A percentile compares a stretch with the other conserved stretches of the same genome.
These are phyloP conservation scores for Campopleginae sp. DNA, from an alignment of 2,888 invertebrate genomes.

Conservation along the genomic window DNA sequence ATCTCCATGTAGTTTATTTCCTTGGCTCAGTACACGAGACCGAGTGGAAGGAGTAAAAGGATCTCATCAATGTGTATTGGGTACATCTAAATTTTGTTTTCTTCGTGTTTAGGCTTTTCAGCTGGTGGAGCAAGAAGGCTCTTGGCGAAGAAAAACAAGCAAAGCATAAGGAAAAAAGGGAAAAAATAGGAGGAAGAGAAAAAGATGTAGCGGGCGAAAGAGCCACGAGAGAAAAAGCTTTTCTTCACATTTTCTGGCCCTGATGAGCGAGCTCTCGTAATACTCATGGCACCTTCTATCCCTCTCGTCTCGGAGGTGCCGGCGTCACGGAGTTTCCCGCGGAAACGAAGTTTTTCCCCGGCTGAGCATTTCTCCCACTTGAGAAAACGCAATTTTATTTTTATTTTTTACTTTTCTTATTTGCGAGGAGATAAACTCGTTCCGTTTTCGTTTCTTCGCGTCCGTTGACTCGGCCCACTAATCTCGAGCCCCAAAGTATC, in stretches of 20 bases:
- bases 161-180: conserved; percentile 22
- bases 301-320: conserved; percentile 24
- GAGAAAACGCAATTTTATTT: conserved; percentile 35
- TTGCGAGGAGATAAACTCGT: conserved; percentile 57
- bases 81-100: conserved; percentile 41
- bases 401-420: conserved; percentile 8
- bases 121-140: conserved; percentile 22
- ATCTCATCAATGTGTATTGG: conserved; percentile 33
- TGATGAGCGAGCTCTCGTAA: conserved; percentile 52
- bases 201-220: background rate
- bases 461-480: conserved; percentile 19
- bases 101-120: conserved; percentile 15
- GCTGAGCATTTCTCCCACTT: conserved; percentile 18
- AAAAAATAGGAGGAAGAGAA: conserved; percentile 12
- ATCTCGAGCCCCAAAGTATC: conserved; percentile 14
- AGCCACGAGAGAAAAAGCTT: conserved; percentile 58
- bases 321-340: conserved; percentile 56
- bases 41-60: conserved; percentile 32
- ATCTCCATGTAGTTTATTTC: background rate
- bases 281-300: conserved; percentile 28
- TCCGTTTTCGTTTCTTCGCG: conserved; percentile 43
- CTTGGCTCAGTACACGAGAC: conserved; percentile 4
- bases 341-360: conserved; percentile 64
- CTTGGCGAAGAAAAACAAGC: background rate
- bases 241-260: conserved; percentile 55